Percentiles rank a stretch among this genome's conserved stretches.
Conservation (phyloP, 2,797 vertebrate species). For the Phrynocephalus forsythii region DNA sequence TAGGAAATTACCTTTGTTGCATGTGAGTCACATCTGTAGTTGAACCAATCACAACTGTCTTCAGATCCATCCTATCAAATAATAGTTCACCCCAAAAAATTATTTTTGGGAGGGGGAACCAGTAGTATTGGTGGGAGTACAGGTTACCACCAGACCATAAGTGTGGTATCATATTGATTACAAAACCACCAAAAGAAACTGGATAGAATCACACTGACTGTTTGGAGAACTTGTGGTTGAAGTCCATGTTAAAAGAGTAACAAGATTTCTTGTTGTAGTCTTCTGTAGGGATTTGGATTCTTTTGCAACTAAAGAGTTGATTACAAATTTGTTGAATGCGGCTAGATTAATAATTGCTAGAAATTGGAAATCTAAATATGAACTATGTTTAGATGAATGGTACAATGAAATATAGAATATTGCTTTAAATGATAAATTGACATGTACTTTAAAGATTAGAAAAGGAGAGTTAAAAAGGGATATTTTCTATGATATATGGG, state of each 20-base stretch:
- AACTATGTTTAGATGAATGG: too few species aligned
- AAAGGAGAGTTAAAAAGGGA: too few species aligned
- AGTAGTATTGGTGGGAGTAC: background rate
- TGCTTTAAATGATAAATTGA: too few species aligned
- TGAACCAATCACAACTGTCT: background rate
- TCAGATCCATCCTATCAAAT: background rate
- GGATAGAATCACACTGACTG: background rate
- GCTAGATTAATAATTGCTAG: too few species aligned
- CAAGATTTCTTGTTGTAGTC: slow-evolving; percentile 16
- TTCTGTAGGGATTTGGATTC: slow-evolving; percentile 17
- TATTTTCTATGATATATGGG: too few species aligned
- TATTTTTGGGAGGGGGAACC: background rate
- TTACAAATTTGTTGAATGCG: too few species aligned
- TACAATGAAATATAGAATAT: too few species aligned
- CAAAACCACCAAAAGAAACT: background rate
- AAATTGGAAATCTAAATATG: too few species aligned
- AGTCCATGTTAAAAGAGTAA: slow-evolving; percentile 13
- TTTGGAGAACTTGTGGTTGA: slow-evolving; percentile 39
- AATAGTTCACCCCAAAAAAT: background rate
- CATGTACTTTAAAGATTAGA: too few species aligned
- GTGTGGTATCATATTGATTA: background rate
- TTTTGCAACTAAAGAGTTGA: too few species aligned
- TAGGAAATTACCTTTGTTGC: background rate
- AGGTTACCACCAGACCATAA: slow-evolving; percentile 10
- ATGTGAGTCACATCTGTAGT: background rate